Conservation (phyloP, 2,888 invertebrate genomes). For the Stomorhina lunata region DNA sequence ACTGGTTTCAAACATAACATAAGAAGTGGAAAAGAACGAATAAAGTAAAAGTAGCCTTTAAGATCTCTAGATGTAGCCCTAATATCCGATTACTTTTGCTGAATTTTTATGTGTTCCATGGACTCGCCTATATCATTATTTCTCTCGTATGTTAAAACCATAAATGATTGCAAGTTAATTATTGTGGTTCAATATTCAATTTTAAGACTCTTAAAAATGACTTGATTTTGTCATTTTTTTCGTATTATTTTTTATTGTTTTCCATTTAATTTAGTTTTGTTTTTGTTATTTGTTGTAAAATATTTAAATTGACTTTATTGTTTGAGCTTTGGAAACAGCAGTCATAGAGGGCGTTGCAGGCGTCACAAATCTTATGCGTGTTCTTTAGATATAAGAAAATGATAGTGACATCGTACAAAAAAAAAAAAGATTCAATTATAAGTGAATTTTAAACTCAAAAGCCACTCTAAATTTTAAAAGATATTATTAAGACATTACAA, state of each 20-base stretch:
- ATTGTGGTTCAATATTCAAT: conserved; percentile 59
- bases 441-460: conserved; percentile 32
- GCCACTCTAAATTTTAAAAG: conserved; percentile 6
- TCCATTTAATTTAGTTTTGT: conserved; percentile 62
- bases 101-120: conserved; percentile 17
- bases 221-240: conserved; percentile 62
- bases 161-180: conserved; percentile 64
- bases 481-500: conserved; percentile 48
- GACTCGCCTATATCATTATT: conserved; percentile 8
- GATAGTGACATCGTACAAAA: background rate
- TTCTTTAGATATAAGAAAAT: conserved; percentile 43
- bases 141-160: conserved; percentile 38
- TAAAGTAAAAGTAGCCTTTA: too few species aligned
- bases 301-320: conserved; percentile 37
- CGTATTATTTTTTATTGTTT: conserved; percentile 37
- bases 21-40: too few species aligned
- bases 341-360: conserved; percentile 67
- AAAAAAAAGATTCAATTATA: conserved; percentile 53
- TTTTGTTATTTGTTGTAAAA: conserved; percentile 68
- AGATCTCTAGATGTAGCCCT: too few species aligned
- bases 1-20: too few species aligned
- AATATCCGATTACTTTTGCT: background rate
- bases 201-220: conserved; percentile 52
- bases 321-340: conserved; percentile 58
- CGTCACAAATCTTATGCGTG: conserved; percentile 65